Evolutionary conservation across 2,113 vertebrate species (phyloP), one percentile per base, ranked within the genome.

Genomic region (Madoqua kirkii): DNA sequence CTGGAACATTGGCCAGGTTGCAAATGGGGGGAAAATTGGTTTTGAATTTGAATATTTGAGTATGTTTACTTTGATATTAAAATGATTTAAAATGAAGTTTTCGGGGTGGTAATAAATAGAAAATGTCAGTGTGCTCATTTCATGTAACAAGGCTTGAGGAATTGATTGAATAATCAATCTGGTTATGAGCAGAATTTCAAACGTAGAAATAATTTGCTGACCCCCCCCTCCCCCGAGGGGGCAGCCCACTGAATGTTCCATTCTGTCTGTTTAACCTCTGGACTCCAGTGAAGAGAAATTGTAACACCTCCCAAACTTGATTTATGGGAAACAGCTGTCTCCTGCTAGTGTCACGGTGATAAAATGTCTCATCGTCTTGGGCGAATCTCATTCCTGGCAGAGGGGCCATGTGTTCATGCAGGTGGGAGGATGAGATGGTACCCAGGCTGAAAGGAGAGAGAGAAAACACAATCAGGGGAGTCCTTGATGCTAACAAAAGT

Each of bases 141-240:
- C 93, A 97, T 92, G 92, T 91, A 98, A 91, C 93, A 96, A 97
- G 93, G 92, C 88, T 93, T 17, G 89, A 98, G 88, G 86, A 97
- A 97, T 57, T 98, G 98, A 97, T 96, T 98, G 98, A 97, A 95
- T 97, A 98, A 98, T 98, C 97, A 97, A 81, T 98, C 98, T 94
- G 97, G 96, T 98, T 98, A 98, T 98, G 90, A 98, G 93, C 79
- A 98, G 96, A 98, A 98, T 98, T 98, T 98, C 98, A 97, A 98
- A 97, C 79, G 81, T 33, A 97, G 84, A 94, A 90, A 93, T 97
- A 95, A 98, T 98, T 95, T 98, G 95, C 93, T 90, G 82, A 97
- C 23, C 55, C 96, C 97, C 93, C 12, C 27, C 12, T 27, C 97
- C 76, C 97, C 96, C 45, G 55, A 95, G 97, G 97, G 97, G 74